A percentile compares a stretch with the other conserved stretches of the same genome.
phyloP scores from a whole-genome alignment of 2,113 vertebrate species.

The Phodopus roborovskii region DNA sequence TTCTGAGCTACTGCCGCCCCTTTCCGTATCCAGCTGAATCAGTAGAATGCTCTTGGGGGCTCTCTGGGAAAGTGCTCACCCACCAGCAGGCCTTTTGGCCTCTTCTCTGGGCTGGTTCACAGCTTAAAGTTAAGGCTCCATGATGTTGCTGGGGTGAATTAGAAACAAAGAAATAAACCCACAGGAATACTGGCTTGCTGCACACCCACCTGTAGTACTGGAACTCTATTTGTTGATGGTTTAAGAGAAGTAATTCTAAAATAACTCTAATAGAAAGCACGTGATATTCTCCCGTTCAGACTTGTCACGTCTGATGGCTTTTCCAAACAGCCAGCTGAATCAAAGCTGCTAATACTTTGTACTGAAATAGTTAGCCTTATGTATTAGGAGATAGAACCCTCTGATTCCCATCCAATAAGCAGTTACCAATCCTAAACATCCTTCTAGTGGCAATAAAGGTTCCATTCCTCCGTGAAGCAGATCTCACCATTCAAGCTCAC shows the following conservation, averaged over 20 bases:
- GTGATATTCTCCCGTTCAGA: slow-evolving; percentile 17
- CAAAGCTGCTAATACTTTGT: slow-evolving; percentile 51
- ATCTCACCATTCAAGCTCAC: not conserved
- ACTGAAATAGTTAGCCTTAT: not conserved
- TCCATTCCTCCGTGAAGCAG: slow-evolving; percentile 10
- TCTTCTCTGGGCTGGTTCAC: not conserved
- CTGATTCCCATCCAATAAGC: not conserved
- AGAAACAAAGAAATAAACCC: slow-evolving; percentile 53
- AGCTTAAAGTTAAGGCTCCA: slow-evolving; percentile 28
- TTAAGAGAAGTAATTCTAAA: slow-evolving; percentile 52
- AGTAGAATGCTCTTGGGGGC: slow-evolving; percentile 58
- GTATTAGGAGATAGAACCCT: not conserved
- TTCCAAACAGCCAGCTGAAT: slow-evolving; percentile 68
- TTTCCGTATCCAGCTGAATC: slow-evolving; percentile 64
- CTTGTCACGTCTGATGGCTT: slow-evolving; percentile 64
- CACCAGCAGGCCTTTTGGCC: not conserved
- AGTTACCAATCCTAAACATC: not conserved
- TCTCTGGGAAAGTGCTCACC: slow-evolving; percentile 17
- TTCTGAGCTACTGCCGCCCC: slow-evolving; percentile 71
- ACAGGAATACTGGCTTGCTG: slow-evolving; percentile 39
- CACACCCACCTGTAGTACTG: slow-evolving; percentile 43
- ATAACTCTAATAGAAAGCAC: slow-evolving; percentile 65
- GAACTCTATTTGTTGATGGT: slow-evolving; percentile 52
- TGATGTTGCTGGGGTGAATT: not conserved
- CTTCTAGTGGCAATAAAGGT: not conserved